These are phyloP conservation scores for Pterocles gutturalis DNA, from an alignment of 2,113 vertebrate genomes.

Conservation along the genomic window DNA sequence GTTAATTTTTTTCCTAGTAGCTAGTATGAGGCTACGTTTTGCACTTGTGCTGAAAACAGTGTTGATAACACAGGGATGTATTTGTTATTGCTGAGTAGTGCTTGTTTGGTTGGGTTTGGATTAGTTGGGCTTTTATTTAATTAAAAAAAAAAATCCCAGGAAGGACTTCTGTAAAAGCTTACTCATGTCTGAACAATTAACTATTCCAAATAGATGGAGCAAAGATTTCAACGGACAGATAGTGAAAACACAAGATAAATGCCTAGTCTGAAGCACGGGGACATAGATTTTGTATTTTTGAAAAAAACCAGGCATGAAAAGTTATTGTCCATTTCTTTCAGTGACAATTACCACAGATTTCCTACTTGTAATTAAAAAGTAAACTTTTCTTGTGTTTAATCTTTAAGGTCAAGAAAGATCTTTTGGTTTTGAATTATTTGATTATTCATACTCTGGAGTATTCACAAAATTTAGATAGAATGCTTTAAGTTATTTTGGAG, in stretches of 20 bases:
- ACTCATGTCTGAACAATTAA: neutral
- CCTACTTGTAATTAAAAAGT: neutral
- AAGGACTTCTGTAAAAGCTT: neutral
- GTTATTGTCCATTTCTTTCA: neutral
- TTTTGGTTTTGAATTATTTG: neutral
- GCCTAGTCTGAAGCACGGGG: neutral
- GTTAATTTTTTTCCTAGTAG: too few relatives aligned
- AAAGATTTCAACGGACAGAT: neutral
- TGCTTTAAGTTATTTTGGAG: neutral
- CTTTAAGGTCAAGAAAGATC: neutral
- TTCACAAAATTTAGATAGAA: neutral
- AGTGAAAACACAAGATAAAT: neutral
- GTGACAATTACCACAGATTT: neutral
- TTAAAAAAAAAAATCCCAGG: neutral
- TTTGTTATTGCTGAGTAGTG: neutral
- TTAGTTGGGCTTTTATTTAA: neutral
- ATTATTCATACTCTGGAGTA: neutral
- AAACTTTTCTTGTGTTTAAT: neutral
- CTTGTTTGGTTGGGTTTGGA: neutral
- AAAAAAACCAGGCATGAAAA: neutral
- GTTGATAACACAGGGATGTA: too few relatives aligned
- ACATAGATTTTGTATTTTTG: neutral
- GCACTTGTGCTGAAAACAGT: too few relatives aligned
- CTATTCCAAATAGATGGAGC: neutral
- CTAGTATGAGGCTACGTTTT: too few relatives aligned